Conservation (phyloP, 1,140 invertebrate species). For the Drosophila teissieri region DNA sequence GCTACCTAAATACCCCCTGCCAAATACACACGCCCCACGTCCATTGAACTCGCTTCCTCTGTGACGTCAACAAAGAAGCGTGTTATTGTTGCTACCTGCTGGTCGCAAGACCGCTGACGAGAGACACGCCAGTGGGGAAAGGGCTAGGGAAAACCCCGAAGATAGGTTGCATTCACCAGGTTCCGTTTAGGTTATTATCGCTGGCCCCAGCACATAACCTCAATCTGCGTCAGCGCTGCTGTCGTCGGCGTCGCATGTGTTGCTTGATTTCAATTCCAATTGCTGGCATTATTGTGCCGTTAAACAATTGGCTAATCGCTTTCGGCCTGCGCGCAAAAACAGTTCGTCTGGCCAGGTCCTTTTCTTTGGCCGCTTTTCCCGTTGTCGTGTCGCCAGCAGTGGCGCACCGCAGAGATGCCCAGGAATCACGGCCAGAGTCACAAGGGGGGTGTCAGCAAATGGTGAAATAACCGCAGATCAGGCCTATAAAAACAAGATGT, state of each 20-base stretch:
- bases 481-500: background rate
- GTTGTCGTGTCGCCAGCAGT: slow-evolving; percentile 42
- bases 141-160: background rate
- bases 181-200: slow-evolving; percentile 45
- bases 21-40: slow-evolving; percentile 12
- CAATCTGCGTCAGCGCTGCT: slow-evolving; percentile 33
- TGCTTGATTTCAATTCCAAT: slow-evolving; percentile 16
- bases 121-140: background rate
- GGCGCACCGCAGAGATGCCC: slow-evolving; percentile 32
- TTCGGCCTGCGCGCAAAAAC: slow-evolving; percentile 21
- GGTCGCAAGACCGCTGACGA: background rate
- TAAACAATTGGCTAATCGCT: slow-evolving; percentile 26
- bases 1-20: slow-evolving; percentile 4
- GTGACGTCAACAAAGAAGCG: slow-evolving; percentile 50
- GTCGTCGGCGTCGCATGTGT: slow-evolving; percentile 54
- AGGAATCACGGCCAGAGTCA: background rate
- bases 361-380: slow-evolving; percentile 28
- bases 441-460: background rate
- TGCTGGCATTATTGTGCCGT: slow-evolving; percentile 16
- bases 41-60: slow-evolving; percentile 43
- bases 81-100: slow-evolving; percentile 49
- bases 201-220: slow-evolving; percentile 43
- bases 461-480: background rate
- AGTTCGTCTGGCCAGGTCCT: slow-evolving; percentile 10
- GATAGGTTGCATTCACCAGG: slow-evolving; percentile 33